A percentile compares a stretch with the other conserved stretches of the same genome.
Evolutionary conservation across 1,140 invertebrate genomes (phyloP).

Genomic region (Drosophila nannoptera): DNA sequence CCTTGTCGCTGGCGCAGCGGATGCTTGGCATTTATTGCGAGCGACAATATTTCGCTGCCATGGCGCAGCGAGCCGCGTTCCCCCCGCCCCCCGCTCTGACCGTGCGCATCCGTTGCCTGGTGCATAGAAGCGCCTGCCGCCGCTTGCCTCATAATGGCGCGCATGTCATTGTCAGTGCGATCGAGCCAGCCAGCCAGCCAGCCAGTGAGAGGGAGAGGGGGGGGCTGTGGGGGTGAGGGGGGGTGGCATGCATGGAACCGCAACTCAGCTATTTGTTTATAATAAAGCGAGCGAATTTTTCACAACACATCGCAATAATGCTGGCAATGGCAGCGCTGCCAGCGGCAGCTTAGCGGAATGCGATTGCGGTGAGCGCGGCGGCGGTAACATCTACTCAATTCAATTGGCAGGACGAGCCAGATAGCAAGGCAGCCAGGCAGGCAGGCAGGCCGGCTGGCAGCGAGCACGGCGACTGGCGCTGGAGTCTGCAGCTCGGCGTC

Average conservation of each 20-base stretch:
- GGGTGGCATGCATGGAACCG: not conserved
- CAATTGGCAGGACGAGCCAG: slow-evolving; percentile 11
- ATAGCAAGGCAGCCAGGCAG: slow-evolving; percentile 1
- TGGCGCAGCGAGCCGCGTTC: slow-evolving; percentile 21
- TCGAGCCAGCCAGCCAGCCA: not conserved
- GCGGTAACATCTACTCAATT: slow-evolving; percentile 18
- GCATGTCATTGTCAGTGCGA: slow-evolving; percentile 38
- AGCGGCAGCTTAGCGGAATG: slow-evolving; percentile 7
- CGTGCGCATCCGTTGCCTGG: slow-evolving; percentile 32
- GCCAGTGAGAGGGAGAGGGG: not conserved
- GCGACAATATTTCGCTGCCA: slow-evolving; percentile 71
- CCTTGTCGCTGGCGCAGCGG: slow-evolving; percentile 63
- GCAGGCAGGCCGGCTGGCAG: not conserved
- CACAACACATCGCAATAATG: slow-evolving; percentile 38
- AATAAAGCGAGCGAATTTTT: slow-evolving; percentile 51
- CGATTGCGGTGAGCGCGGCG: not conserved
- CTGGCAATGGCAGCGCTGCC: slow-evolving; percentile 11
- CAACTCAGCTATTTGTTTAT: slow-evolving; percentile 48
- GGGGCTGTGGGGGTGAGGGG: not conserved
- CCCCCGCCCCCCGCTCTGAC: slow-evolving; percentile 13
- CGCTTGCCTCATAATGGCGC: slow-evolving; percentile 14
- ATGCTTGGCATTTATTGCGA: slow-evolving; percentile 75
- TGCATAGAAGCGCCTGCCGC: slow-evolving; percentile 24
- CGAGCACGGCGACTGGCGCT: not conserved
- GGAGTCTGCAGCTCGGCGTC: slow-evolving; percentile 1